phyloP scores from a whole-genome alignment of 2,888 invertebrate species.

The Dicyrtomina minuta region DNA sequence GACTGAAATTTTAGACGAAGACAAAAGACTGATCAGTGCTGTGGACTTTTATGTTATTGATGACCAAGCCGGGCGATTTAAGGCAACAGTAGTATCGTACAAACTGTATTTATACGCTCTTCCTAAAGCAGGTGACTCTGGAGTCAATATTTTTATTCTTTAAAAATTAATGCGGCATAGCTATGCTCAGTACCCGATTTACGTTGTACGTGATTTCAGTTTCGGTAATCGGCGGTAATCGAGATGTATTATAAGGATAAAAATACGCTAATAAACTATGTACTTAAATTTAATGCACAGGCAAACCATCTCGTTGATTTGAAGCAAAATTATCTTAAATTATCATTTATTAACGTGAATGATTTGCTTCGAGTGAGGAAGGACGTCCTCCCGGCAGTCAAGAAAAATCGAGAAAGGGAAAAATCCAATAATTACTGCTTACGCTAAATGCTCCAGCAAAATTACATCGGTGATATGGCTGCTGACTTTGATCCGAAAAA shows the following conservation, averaged over 20 bases:
- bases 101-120: slow-evolving; percentile 91
- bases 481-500: slow-evolving; percentile 54
- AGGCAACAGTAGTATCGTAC: slow-evolving; percentile 85
- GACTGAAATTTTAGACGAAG: slow-evolving; percentile 94
- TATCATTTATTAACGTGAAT: slow-evolving; percentile 83
- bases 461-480: slow-evolving; percentile 55
- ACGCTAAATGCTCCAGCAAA: slow-evolving; percentile 77
- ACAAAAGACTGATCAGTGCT: slow-evolving; percentile 84
- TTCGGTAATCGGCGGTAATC: too few species aligned
- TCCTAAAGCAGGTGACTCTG: slow-evolving; percentile 59
- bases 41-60: slow-evolving; percentile 96
- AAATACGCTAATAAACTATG: too few species aligned
- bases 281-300: too few species aligned
- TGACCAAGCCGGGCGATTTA: slow-evolving; percentile 92
- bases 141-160: background rate
- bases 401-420: slow-evolving; percentile 80
- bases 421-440: slow-evolving; percentile 79
- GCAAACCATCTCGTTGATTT: slow-evolving; percentile 94
- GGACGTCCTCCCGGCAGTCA: slow-evolving; percentile 79
- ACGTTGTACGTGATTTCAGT: background rate
- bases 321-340: slow-evolving; percentile 83
- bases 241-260: too few species aligned
- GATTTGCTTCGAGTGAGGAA: slow-evolving; percentile 85
- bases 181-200: background rate
- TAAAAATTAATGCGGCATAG: too few species aligned